These are phyloP conservation scores for Acropternis orthonyx DNA, from an alignment of 2,797 vertebrate species.

Conservation along the genomic window DNA sequence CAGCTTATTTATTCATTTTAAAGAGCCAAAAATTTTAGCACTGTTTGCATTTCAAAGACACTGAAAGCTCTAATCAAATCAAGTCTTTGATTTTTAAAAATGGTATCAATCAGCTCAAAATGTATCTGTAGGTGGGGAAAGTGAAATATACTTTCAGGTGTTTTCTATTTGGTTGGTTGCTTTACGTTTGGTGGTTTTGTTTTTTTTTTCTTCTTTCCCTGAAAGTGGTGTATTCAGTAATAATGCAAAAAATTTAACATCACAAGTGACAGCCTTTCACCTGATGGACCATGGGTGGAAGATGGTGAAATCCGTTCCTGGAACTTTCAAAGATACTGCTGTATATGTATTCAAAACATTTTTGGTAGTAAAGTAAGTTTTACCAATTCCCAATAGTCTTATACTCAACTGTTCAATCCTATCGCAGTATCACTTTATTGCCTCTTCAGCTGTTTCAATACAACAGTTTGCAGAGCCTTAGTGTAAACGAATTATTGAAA, in stretches of 20 bases:
- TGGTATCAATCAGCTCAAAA: background rate
- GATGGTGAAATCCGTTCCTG: background rate
- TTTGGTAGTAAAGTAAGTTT: background rate
- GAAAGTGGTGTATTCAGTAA: background rate
- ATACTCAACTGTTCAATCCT: background rate
- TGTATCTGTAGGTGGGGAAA: background rate
- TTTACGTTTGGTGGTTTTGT: background rate
- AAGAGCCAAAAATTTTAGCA: background rate
- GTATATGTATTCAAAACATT: background rate
- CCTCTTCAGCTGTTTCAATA: background rate
- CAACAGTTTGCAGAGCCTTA: background rate
- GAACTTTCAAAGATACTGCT: background rate
- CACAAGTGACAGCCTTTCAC: background rate
- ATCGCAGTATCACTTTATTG: background rate
- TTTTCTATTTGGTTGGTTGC: background rate
- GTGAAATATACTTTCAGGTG: background rate
- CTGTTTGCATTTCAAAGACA: background rate
- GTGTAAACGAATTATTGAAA: background rate
- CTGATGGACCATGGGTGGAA: background rate
- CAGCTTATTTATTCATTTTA: background rate
- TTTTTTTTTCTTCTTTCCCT: too few relatives aligned
- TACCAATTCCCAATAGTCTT: background rate
- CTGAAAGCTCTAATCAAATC: background rate
- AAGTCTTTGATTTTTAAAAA: background rate
- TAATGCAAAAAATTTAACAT: background rate